Evolutionary conservation across 1,140 invertebrate genomes (phyloP).

Genomic region (Lepidurus packardi): DNA sequence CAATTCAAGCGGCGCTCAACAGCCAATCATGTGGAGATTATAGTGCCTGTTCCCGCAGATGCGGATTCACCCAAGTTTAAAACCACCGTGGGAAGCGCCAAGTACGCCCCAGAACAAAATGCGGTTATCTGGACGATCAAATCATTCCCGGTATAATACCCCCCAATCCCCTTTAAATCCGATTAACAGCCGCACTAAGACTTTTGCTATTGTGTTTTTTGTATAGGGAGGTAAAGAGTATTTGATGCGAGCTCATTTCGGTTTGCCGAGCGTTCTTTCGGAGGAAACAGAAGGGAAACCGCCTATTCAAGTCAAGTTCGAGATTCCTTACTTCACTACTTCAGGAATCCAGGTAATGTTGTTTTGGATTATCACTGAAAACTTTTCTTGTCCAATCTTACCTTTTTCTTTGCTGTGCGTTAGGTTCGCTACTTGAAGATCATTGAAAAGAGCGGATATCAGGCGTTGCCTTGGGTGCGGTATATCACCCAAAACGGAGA

Average conservation of each 20-base stretch:
- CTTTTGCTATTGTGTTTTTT: slow-evolving; percentile 31
- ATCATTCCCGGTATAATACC: slow-evolving; percentile 74
- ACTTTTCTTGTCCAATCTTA: neutral
- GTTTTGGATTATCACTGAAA: neutral
- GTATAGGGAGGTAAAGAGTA: slow-evolving; percentile 90
- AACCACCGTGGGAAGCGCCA: slow-evolving; percentile 94
- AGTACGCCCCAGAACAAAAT: slow-evolving; percentile 95
- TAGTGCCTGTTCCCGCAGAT: slow-evolving; percentile 96
- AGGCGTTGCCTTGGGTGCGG: slow-evolving; percentile 96
- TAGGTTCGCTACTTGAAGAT: slow-evolving; percentile 94
- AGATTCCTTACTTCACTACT: slow-evolving; percentile 99
- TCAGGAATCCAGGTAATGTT: slow-evolving; percentile 87
- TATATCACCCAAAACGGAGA: slow-evolving; percentile 99
- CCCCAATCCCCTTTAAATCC: neutral
- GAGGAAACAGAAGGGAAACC: slow-evolving; percentile 95
- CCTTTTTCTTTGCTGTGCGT: slow-evolving; percentile 36
- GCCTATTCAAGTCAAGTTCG: slow-evolving; percentile 98
- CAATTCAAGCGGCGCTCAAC: slow-evolving; percentile 98
- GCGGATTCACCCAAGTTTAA: slow-evolving; percentile 99
- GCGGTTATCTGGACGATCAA: slow-evolving; percentile 99
- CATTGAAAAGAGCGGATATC: slow-evolving; percentile 99
- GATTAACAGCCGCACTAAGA: neutral
- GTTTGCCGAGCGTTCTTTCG: slow-evolving; percentile 91
- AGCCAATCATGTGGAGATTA: slow-evolving; percentile 98
- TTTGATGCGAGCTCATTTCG: slow-evolving; percentile 98